Evolutionary conservation across 1,140 invertebrate genomes (phyloP), one percentile per base, ranked within the genome.

Genomic region (Xylocopa sonorina): DNA sequence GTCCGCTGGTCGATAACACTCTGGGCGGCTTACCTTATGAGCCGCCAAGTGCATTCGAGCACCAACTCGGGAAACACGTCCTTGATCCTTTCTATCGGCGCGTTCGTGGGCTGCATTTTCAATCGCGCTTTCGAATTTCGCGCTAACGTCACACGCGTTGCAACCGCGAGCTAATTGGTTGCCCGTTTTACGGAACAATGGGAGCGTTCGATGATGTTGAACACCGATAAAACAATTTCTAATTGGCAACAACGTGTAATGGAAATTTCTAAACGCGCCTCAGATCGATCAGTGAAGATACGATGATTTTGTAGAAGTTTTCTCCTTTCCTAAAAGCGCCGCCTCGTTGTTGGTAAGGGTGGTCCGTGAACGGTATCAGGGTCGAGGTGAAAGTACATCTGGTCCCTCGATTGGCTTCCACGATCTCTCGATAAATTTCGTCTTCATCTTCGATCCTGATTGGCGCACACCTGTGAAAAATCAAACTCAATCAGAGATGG

Each of bases 61-160:
- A 46, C 18, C 46, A 41, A 24, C 27, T 62, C 5, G 10, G 60
- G 16, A 41, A 50, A 10, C 6, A 7, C 53, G 81, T 82, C 85
- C 87, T 87, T 87, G 85, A 87, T 88, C 58, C 77, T 78, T 82
- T 85, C 79, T 51, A 83, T 82, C 60, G 64, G 29, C 10, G 18
- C n/a, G 7, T 63, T 41, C 71, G 78, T 50, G 62, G 21, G 27
- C 24, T 21, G 76, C 43, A 78, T 77, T 57, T 29, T 10, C 16
- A 77, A 38, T 58, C 1, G 18, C 57, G 67, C 46, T 78, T 78
- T 78, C 67, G 57, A 69, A 69, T 57, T 69, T 69, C 32, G 7
- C 32, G 51, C 9, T 41, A 81, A 68, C 10, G 46, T 75, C 57
- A 21, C 6, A n/a, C 18, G 1, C 4, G 4, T 7, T 27, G 29